Evolutionary conservation across 2,113 vertebrate genomes (phyloP).

Genomic region (Cisticola juncidis): DNA sequence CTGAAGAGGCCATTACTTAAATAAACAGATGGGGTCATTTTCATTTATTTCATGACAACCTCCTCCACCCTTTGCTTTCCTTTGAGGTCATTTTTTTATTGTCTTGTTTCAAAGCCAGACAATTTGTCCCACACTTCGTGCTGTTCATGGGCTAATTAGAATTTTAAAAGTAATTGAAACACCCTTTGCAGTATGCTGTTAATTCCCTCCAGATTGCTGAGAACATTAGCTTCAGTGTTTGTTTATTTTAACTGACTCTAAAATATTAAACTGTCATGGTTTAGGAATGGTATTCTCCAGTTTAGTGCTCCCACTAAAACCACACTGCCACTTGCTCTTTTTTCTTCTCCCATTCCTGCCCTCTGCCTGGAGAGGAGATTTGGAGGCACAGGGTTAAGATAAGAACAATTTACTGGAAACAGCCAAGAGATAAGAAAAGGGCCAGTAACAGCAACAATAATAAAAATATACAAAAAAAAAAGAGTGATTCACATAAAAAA

Average conservation of each 20-base stretch:
- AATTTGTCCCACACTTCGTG: conserved; percentile 2
- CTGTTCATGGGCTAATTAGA: background rate
- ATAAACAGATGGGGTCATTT: conserved; percentile 40
- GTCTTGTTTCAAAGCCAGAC: conserved; percentile 46
- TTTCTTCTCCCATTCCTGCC: background rate
- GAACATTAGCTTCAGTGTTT: conserved; percentile 33
- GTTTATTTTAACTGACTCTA: conserved; percentile 42
- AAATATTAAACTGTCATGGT: background rate
- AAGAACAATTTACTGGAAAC: background rate
- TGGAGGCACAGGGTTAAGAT: background rate
- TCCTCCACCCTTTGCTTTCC: conserved; percentile 38
- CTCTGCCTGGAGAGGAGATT: background rate
- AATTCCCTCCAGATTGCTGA: conserved; percentile 52
- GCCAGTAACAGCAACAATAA: background rate
- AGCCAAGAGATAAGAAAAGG: background rate
- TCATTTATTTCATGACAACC: conserved; percentile 33
- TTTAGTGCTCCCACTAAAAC: background rate
- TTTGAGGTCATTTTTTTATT: conserved; percentile 28
- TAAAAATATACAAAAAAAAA: background rate
- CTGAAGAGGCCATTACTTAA: conserved; percentile 38
- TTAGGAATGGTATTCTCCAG: background rate
- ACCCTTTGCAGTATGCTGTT: background rate
- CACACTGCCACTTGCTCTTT: background rate
- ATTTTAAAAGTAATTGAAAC: conserved; percentile 39
- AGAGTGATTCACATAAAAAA: background rate